Conservation (phyloP, 2,888 invertebrate genomes). For the Phanerotoma sp. region DNA sequence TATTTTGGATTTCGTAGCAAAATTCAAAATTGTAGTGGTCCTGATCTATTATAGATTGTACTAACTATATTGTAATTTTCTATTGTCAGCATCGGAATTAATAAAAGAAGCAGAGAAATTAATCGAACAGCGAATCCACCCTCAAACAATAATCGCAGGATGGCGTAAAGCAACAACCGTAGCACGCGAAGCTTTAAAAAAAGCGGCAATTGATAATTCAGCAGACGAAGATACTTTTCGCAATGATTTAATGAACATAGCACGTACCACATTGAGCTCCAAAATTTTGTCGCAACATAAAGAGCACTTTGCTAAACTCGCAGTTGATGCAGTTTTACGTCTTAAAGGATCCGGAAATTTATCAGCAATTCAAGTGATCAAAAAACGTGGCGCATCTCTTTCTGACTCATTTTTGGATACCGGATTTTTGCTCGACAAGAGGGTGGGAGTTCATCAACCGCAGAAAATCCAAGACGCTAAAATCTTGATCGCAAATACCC, state of each 20-base stretch:
- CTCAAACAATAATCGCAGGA: slow-evolving; percentile 95
- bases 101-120: slow-evolving; percentile 94
- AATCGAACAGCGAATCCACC: slow-evolving; percentile 92
- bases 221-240: slow-evolving; percentile 75
- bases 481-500: slow-evolving; percentile 98
- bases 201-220: slow-evolving; percentile 81
- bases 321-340: slow-evolving; percentile 93
- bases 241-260: slow-evolving; percentile 92
- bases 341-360: slow-evolving; percentile 95
- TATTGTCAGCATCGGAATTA: slow-evolving; percentile 79
- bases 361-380: slow-evolving; percentile 96
- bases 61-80: too few relatives aligned
- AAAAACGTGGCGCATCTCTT: slow-evolving; percentile 91
- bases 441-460: slow-evolving; percentile 97
- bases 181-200: slow-evolving; percentile 79
- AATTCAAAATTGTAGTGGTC: too few relatives aligned
- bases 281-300: slow-evolving; percentile 98
- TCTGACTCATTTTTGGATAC: slow-evolving; percentile 96
- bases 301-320: slow-evolving; percentile 92
- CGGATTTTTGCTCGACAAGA: slow-evolving; percentile 94
- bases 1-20: too few relatives aligned
- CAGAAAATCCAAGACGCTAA: slow-evolving; percentile 92
- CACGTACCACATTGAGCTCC: slow-evolving; percentile 95
- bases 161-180: slow-evolving; percentile 88
- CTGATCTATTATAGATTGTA: too few relatives aligned